These are phyloP conservation scores for Odontomyia ornata DNA, from an alignment of 2,888 invertebrate genomes.

Conservation along the genomic window DNA sequence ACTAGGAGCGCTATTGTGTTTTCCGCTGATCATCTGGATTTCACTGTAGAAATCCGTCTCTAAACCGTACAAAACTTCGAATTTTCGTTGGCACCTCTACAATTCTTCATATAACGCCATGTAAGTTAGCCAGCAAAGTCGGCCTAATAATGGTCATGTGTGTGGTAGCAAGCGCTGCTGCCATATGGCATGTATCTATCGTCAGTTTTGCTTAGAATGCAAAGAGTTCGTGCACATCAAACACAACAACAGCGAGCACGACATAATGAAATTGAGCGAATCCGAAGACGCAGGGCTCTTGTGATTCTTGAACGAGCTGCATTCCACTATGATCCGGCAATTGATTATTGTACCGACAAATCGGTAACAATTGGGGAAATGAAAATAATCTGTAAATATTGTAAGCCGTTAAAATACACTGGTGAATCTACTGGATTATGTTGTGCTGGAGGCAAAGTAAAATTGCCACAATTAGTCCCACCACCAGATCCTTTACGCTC, in stretches of 20 bases:
- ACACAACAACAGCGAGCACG: no score
- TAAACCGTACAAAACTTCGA: no score
- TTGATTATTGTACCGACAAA: neutral
- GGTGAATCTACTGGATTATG: conserved; percentile 21
- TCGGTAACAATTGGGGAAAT: neutral
- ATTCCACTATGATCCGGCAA: neutral
- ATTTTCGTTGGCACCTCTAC: no score
- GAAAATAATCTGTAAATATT: neutral
- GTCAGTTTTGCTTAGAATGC: neutral
- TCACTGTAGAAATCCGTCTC: no score
- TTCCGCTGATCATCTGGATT: no score
- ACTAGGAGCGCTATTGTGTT: no score
- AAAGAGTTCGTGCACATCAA: neutral
- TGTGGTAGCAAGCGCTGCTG: no score
- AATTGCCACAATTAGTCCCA: conserved; percentile 12
- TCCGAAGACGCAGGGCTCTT: neutral
- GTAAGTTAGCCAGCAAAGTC: no score
- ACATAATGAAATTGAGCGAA: neutral
- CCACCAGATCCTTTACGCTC: conserved; percentile 26
- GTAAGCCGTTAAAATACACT: conserved; percentile 8
- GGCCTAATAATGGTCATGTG: no score
- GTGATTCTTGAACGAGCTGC: neutral
- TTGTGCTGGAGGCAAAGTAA: conserved; percentile 27
- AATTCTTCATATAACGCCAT: no score
- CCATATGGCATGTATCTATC: no score